A percentile compares a stretch with the other conserved stretches of the same genome.
Conservation (phyloP, 2,113 vertebrate species). For the Pionites leucogaster region DNA sequence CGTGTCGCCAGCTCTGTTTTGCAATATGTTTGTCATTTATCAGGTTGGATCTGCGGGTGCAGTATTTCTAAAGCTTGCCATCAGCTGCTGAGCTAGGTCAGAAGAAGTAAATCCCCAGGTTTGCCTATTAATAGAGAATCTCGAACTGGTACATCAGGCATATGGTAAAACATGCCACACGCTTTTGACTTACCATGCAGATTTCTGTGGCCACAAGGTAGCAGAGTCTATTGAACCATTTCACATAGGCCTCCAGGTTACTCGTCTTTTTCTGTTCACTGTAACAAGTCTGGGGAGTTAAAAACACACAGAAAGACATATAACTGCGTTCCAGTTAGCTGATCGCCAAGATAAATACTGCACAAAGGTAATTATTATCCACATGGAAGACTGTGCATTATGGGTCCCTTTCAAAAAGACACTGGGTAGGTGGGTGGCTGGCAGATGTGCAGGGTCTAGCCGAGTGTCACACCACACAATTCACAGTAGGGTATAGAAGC, state of each 20-base stretch:
- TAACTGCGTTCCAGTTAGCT: background rate
- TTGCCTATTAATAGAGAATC: background rate
- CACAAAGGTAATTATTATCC: background rate
- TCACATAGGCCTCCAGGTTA: conserved; percentile 92
- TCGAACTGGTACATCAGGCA: background rate
- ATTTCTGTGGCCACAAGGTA: conserved; percentile 94
- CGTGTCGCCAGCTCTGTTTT: background rate
- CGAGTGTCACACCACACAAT: background rate
- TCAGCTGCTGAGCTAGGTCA: background rate
- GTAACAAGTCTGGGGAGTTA: conserved; percentile 82
- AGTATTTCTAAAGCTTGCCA: background rate
- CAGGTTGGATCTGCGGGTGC: background rate
- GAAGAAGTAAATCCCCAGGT: conserved; percentile 7
- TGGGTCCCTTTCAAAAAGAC: background rate
- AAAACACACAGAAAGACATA: background rate
- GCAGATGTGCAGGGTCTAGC: background rate
- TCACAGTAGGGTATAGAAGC: background rate
- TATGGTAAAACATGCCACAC: background rate
- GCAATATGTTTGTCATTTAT: background rate
- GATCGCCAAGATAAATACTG: background rate
- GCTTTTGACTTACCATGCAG: conserved; percentile 83
- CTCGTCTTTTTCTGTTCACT: conserved; percentile 83
- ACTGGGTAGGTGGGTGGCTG: background rate
- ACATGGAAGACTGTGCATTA: background rate
- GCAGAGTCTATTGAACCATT: conserved; percentile 93